A percentile compares a stretch with the other conserved stretches of the same genome.
Evolutionary conservation across 1,140 invertebrate genomes (phyloP).

Genomic region (Thaumatotibia leucotreta): DNA sequence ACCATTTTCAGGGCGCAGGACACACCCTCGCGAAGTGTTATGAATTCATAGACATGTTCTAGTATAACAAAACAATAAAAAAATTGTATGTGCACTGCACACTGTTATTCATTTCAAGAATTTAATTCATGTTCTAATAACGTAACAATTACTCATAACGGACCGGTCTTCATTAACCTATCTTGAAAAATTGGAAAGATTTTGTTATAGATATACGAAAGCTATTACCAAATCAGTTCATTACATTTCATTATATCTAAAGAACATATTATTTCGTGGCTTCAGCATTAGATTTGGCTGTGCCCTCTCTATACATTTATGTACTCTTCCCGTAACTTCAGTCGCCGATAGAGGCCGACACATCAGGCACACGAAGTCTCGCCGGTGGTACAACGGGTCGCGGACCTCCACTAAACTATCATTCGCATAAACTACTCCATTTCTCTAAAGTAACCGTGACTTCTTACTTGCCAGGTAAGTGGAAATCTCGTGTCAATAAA

Average conservation of each 20-base stretch:
- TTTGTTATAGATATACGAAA: too few relatives aligned
- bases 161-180: neutral
- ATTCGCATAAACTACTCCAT: conserved; percentile 27
- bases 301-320: conserved; percentile 41
- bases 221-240: too few relatives aligned
- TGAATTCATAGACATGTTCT: conserved; percentile 50
- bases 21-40: conserved; percentile 47
- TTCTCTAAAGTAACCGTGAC: conserved; percentile 39
- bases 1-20: conserved; percentile 68
- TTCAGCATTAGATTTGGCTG: neutral
- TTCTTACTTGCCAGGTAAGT: conserved; percentile 52
- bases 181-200: neutral
- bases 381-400: conserved; percentile 56
- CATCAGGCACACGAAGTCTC: conserved; percentile 63
- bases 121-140: neutral
- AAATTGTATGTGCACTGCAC: neutral
- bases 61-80: neutral
- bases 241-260: neutral
- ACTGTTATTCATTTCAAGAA: neutral
- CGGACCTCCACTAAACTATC: conserved; percentile 34
- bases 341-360: conserved; percentile 58
- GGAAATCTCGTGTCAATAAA: conserved; percentile 14
- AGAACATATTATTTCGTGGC: neutral
- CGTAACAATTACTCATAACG: neutral
- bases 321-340: conserved; percentile 43